Evolutionary conservation across 2,888 invertebrate species (phyloP), one percentile per base, ranked within the genome.

Genomic region (Sicus ferrugineus): DNA sequence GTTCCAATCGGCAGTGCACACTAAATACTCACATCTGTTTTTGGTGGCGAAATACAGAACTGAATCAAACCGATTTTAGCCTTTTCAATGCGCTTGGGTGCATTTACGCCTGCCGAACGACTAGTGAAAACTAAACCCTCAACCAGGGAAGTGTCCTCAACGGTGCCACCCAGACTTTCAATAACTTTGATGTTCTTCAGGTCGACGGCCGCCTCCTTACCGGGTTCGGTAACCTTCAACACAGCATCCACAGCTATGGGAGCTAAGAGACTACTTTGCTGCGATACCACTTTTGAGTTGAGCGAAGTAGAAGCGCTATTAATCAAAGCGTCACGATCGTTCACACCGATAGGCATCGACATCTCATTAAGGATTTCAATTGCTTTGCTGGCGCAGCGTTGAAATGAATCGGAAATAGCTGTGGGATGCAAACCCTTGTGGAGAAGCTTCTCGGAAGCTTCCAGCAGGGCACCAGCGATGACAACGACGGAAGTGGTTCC

Each of bases 401-500:
- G 97, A 86, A 98, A 99, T 19, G 97, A 92, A 83, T 99, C 98
- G 4, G 98, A 98, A 78, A 99, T 98, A 0, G 93, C 92, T 6
- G 98, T 97, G 2, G 99, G 99, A 83, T 99, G 99, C 79, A 99
- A 95, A 61, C 98, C 98, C 86, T 95, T 95, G 70, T 91, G 90
- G 31, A 99, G 86, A 16, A 99, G 88, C 81, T 96, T 95, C 83
- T 97, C 94, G 64, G 96, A 93, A 64, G 97, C 96, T 86, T 98
- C 97, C 67, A 99, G 87, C 63, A 99, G 86, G 74, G 97, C 95
- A 63, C 99, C 99, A 76, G 98, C 98, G 79, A 99, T 91, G 6
- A 99, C 95, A 11, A 98, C 98, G 67, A 99, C 99, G 26, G 97
- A 95, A 11, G 99, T 99, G 26, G 99, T 99, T 70, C 99, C 99